Evolutionary conservation across 2,113 vertebrate species (phyloP).

Genomic region (Anas platyrhynchos): DNA sequence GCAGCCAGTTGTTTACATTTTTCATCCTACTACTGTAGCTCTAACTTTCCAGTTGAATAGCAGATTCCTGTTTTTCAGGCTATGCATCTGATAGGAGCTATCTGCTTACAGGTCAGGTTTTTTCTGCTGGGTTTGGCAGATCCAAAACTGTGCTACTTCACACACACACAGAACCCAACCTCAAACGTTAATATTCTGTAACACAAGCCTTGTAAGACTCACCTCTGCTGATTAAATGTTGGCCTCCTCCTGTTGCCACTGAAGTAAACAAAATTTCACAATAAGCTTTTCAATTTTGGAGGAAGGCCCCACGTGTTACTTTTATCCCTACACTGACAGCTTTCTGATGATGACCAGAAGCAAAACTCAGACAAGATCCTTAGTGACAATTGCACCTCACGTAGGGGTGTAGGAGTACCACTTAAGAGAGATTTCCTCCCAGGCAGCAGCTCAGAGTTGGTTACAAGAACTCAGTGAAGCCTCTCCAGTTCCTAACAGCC

Average conservation of each 20-base stretch:
- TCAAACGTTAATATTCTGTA: not conserved
- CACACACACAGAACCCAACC: not conserved
- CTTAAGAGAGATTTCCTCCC: not conserved
- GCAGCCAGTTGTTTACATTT: not conserved
- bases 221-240: not conserved
- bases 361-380: not conserved
- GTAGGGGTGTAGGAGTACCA: not conserved
- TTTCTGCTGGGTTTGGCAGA: not conserved
- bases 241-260: not conserved
- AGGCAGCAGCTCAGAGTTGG: not conserved
- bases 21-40: not conserved
- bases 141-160: not conserved
- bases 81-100: not conserved
- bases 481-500: not conserved
- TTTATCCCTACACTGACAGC: not conserved
- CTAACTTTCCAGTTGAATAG: not conserved
- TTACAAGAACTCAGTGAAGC: not conserved
- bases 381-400: not conserved
- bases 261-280: constrained; percentile 8
- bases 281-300: not conserved
- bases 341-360: not conserved
- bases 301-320: not conserved
- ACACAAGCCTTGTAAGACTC: not conserved
- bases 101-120: not conserved
- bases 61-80: not conserved